Percentiles rank a stretch among this genome's conserved stretches.
Evolutionary conservation across 35 echinoderm and acorn worm genomes (phyloP).

Genomic region (Anneissia japonica): DNA sequence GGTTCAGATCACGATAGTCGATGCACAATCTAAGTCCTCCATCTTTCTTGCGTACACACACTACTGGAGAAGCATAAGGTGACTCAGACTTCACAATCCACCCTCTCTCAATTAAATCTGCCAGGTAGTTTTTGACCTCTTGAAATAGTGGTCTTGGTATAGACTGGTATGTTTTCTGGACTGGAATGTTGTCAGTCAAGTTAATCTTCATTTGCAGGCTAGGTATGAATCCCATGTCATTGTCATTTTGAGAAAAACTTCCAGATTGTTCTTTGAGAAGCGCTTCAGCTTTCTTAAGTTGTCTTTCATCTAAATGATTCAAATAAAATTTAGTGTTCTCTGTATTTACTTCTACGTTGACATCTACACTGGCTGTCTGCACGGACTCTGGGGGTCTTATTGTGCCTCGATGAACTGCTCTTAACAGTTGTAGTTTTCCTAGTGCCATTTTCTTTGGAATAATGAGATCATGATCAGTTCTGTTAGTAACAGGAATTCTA

Average conservation of each 20-base stretch:
- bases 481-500: too few relatives aligned
- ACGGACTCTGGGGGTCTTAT: too few relatives aligned
- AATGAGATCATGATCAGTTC: too few relatives aligned
- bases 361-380: too few relatives aligned
- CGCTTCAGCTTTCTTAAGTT: neutral
- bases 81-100: neutral
- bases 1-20: neutral
- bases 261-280: neutral
- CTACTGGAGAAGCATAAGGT: neutral
- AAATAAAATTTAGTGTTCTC: neutral
- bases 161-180: slow-evolving; percentile 17
- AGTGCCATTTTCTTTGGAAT: too few relatives aligned
- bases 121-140: slow-evolving; percentile 29
- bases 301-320: neutral
- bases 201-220: slow-evolving; percentile 15
- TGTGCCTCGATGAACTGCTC: too few relatives aligned
- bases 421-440: too few relatives aligned
- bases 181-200: neutral
- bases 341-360: too few relatives aligned
- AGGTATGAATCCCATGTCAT: neutral
- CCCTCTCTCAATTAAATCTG: slow-evolving; percentile 7
- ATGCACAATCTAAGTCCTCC: neutral
- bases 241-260: neutral
- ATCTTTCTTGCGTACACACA: neutral
- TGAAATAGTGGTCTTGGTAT: slow-evolving; percentile 23